A percentile compares a stretch with the other conserved stretches of the same genome.
phyloP scores from a whole-genome alignment of 2,113 vertebrate species.

The Perca fluviatilis region DNA sequence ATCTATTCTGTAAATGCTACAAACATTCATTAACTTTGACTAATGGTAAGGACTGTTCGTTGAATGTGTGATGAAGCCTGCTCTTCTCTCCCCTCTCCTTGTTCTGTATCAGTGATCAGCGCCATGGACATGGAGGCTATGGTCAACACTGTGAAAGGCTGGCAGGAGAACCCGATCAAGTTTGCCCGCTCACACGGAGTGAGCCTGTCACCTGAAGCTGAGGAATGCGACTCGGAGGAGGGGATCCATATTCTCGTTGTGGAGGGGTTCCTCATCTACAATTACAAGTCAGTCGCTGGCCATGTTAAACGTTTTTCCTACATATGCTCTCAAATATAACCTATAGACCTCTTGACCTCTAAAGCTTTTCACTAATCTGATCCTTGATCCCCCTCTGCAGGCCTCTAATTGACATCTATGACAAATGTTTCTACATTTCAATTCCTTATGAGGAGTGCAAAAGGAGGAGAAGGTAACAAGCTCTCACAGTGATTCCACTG shows the following conservation, averaged over 20 bases:
- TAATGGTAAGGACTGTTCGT: conserved; percentile 33
- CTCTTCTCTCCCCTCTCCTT: conserved; percentile 54
- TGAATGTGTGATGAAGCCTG: conserved; percentile 49
- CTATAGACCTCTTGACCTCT: conserved; percentile 9
- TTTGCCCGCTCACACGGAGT: conserved; percentile 87
- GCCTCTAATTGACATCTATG: conserved; percentile 90
- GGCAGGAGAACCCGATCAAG: conserved; percentile 87
- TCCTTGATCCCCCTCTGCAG: conserved; percentile 73
- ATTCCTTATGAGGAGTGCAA: conserved; percentile 97
- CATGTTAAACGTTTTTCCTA: background rate
- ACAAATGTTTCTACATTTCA: conserved; percentile 92
- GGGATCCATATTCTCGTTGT: conserved; percentile 91
- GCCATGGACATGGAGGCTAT: conserved; percentile 89
- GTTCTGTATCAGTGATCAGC: conserved; percentile 80
- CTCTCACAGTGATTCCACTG: background rate
- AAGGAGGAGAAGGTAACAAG: conserved; percentile 89
- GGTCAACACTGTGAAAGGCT: conserved; percentile 85
- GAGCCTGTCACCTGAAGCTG: conserved; percentile 71
- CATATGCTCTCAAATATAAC: background rate
- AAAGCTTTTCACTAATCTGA: conserved; percentile 27
- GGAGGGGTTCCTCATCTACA: conserved; percentile 97
- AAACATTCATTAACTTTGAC: conserved; percentile 67
- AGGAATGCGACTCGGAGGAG: conserved; percentile 70
- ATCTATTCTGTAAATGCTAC: conserved; percentile 68
- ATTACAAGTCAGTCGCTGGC: conserved; percentile 84